A percentile compares a stretch with the other conserved stretches of the same genome.
Evolutionary conservation across 2,888 invertebrate species (phyloP).

Genomic region (Nomada goodeniana): DNA sequence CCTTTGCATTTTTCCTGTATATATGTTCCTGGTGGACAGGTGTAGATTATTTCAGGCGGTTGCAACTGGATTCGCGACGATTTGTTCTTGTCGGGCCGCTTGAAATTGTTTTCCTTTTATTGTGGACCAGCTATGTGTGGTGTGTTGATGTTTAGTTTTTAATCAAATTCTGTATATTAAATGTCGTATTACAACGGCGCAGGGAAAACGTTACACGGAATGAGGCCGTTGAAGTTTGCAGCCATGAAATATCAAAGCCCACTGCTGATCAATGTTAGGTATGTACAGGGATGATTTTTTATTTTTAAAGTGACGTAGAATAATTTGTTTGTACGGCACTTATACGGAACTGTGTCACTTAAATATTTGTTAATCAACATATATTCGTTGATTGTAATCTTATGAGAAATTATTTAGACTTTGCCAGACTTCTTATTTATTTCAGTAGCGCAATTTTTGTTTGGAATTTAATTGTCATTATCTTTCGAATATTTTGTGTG

Average conservation of each 20-base stretch:
- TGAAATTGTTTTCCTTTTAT: background rate
- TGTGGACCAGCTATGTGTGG: background rate
- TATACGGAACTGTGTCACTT: background rate
- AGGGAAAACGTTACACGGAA: background rate
- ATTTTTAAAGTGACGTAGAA: background rate
- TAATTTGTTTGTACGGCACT: background rate
- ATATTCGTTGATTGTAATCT: background rate
- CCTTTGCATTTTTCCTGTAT: background rate
- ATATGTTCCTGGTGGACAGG: background rate
- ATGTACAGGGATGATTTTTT: conserved; percentile 14
- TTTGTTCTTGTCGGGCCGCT: background rate
- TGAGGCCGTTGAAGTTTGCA: conserved; percentile 21
- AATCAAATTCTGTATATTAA: background rate
- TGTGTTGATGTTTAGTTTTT: background rate
- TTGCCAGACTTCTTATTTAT: too few species aligned
- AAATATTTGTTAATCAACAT: background rate
- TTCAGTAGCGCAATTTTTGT: too few species aligned
- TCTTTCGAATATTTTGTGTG: too few species aligned
- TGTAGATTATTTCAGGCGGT: background rate
- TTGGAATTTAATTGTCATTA: too few species aligned
- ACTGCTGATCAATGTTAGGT: conserved; percentile 40
- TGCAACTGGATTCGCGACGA: background rate
- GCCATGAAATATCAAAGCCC: conserved; percentile 11
- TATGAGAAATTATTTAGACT: too few species aligned
- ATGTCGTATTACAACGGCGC: conserved; percentile 24